Conservation (phyloP, 2,113 vertebrate species). For the Alces alces region DNA sequence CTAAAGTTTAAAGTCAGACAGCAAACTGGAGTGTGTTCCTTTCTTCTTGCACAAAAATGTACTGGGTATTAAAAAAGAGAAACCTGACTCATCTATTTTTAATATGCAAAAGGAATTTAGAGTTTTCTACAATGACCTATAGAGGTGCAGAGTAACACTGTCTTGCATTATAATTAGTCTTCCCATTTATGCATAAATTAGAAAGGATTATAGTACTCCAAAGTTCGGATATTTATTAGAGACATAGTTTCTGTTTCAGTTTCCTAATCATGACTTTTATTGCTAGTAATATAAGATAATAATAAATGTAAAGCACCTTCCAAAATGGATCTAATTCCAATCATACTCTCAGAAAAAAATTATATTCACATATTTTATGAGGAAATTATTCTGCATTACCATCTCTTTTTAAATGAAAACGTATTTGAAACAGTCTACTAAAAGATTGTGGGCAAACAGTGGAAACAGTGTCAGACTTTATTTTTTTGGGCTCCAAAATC, state of each 20-base stretch:
- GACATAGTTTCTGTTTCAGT: not conserved
- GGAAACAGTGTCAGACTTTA: too few species aligned
- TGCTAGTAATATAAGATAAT: not conserved
- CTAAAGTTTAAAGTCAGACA: not conserved
- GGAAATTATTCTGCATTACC: not conserved
- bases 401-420: slow-evolving; percentile 34
- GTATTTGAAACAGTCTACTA: not conserved
- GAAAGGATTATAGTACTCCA: not conserved
- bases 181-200: not conserved
- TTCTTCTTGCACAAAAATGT: not conserved
- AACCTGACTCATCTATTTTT: not conserved
- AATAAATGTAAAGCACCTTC: slow-evolving; percentile 15
- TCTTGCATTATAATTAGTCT: not conserved
- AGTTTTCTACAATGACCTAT: not conserved
- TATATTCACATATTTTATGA: not conserved
- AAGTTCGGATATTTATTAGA: slow-evolving; percentile 22
- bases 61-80: not conserved
- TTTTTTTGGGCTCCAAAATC: too few species aligned
- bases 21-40: not conserved
- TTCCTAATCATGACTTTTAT: slow-evolving; percentile 37
- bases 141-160: not conserved
- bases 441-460: not conserved
- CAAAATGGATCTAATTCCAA: slow-evolving; percentile 18
- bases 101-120: not conserved
- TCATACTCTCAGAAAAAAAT: not conserved